A percentile compares a stretch with the other conserved stretches of the same genome.
These are phyloP conservation scores for Grus americana DNA, from an alignment of 2,113 vertebrate species.

Conservation along the genomic window DNA sequence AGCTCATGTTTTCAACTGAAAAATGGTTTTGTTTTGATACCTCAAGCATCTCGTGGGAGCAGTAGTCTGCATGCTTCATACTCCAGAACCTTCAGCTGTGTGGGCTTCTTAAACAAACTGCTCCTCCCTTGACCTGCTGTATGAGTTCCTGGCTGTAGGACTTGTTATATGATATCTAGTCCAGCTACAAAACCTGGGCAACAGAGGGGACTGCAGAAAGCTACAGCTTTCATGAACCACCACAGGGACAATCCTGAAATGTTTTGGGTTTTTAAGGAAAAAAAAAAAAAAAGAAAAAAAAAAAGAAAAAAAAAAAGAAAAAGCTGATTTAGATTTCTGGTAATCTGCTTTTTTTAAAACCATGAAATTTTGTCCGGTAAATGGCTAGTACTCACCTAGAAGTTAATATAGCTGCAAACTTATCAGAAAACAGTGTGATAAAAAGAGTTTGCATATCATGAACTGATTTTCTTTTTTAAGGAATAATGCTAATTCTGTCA, in stretches of 20 bases:
- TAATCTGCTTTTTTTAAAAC: background rate
- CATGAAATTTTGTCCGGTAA: background rate
- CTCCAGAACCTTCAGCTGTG: conserved; percentile 9
- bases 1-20: conserved; percentile 26
- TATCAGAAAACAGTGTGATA: background rate
- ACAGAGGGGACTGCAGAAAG: background rate
- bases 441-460: background rate
- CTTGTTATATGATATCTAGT: background rate
- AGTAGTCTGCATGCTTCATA: conserved; percentile 36
- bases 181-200: conserved; percentile 4
- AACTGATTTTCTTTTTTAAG: background rate
- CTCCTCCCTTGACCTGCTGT: conserved; percentile 31
- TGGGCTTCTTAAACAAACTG: conserved; percentile 40
- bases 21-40: conserved; percentile 56
- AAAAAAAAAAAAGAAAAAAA: background rate
- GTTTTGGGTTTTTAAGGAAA: background rate
- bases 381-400: background rate
- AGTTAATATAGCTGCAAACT: background rate
- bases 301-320: background rate
- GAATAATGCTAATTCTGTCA: background rate
- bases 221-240: background rate
- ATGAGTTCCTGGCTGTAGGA: background rate
- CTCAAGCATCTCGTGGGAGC: background rate
- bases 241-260: background rate
- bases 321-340: background rate